Percentiles rank a stretch among this genome's conserved stretches.
These are phyloP conservation scores for Heteractis magnifica DNA, from an alignment of 92 coral and sea anemone genomes.

Conservation along the genomic window DNA sequence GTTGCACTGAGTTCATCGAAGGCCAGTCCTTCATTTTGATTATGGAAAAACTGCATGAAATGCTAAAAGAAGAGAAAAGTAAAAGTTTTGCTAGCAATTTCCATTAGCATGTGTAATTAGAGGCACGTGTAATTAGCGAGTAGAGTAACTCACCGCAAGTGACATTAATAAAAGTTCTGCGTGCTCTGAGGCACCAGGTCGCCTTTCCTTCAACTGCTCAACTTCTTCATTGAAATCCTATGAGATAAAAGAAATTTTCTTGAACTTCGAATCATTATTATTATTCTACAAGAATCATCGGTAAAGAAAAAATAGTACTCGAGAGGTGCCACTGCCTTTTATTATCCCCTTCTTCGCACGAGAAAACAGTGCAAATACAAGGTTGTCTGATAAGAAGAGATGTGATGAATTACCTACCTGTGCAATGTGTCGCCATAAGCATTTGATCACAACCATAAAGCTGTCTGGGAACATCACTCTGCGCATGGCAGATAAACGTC, in stretches of 20 bases:
- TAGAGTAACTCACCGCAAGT: conserved; percentile 41
- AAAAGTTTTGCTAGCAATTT: too few species aligned
- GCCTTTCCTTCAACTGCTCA: conserved; percentile 42
- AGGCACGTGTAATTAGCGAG: background rate
- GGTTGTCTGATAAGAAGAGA: too few species aligned
- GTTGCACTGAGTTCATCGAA: conserved; percentile 43
- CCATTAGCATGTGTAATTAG: too few species aligned
- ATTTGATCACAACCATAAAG: conserved; percentile 48
- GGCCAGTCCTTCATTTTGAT: conserved; percentile 48
- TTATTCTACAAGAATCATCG: background rate
- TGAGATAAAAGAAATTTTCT: background rate
- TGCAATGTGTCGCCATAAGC: conserved; percentile 50
- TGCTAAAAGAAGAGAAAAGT: conserved; percentile 28
- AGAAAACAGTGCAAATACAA: too few species aligned
- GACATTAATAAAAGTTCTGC: conserved; percentile 60
- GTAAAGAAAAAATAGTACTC: too few species aligned
- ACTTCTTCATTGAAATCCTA: conserved; percentile 72
- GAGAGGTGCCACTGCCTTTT: too few species aligned
- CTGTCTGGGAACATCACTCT: conserved; percentile 53
- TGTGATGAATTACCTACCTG: conserved; percentile 44
- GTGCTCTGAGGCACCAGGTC: conserved; percentile 58
- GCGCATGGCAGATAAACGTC: conserved; percentile 49
- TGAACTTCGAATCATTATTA: background rate
- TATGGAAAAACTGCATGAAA: conserved; percentile 75
- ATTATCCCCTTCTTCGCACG: too few species aligned